Evolutionary conservation across 2,888 invertebrate genomes (phyloP).

Genomic region (Danaus chrysippus): DNA sequence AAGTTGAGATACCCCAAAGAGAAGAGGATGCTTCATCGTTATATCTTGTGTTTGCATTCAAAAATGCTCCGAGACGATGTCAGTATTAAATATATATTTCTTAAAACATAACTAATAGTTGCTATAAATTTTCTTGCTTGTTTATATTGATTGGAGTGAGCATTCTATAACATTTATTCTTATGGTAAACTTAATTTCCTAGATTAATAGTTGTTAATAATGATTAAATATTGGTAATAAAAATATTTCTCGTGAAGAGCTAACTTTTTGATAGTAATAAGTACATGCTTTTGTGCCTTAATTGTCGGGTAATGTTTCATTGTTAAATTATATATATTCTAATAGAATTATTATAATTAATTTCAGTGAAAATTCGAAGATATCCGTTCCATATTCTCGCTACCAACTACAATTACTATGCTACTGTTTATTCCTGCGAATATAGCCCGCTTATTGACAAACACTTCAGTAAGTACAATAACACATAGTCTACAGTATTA

Average conservation of each 20-base stretch:
- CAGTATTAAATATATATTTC: conserved; percentile 33
- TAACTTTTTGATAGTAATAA: too few species aligned
- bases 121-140: too few species aligned
- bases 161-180: too few species aligned
- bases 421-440: conserved; percentile 58
- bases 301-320: background rate
- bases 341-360: conserved; percentile 9
- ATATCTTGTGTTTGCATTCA: conserved; percentile 49
- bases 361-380: conserved; percentile 53
- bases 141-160: too few species aligned
- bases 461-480: conserved; percentile 55
- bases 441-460: conserved; percentile 60
- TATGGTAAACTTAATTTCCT: too few species aligned
- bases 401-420: conserved; percentile 61
- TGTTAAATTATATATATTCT: too few species aligned
- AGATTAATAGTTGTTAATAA: too few species aligned
- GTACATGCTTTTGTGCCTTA: too few species aligned
- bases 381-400: conserved; percentile 56
- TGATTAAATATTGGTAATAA: too few species aligned
- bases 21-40: conserved; percentile 47
- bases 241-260: too few species aligned
- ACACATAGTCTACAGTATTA: background rate
- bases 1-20: conserved; percentile 40
- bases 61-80: conserved; percentile 60
- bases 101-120: background rate